Percentiles rank a stretch among this genome's conserved stretches.
Evolutionary conservation across 1,140 invertebrate genomes (phyloP).

Genomic region (Euura saliciscinereae): DNA sequence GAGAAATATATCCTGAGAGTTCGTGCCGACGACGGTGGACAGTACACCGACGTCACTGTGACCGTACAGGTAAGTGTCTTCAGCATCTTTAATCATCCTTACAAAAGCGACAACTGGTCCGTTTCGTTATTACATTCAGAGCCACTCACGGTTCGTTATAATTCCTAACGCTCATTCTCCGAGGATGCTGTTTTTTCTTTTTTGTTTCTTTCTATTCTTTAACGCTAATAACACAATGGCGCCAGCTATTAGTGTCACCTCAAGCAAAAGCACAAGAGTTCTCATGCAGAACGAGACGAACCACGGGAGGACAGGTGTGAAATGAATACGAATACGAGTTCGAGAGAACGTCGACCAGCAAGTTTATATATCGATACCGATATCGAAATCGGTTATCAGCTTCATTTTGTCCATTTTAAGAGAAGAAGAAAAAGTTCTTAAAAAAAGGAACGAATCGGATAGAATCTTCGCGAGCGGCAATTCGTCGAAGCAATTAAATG

Average conservation of each 20-base stretch:
- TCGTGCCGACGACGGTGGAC: constrained; percentile 88
- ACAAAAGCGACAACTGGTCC: not conserved
- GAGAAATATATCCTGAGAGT: constrained; percentile 79
- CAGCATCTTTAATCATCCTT: not conserved
- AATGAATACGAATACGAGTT: constrained; percentile 2
- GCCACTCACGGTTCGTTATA: constrained; percentile 3
- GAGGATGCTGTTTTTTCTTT: too few relatives aligned
- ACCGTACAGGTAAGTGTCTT: constrained; percentile 72
- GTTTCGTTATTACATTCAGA: not conserved
- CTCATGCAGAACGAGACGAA: not conserved
- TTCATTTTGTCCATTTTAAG: too few relatives aligned
- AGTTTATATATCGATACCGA: not conserved
- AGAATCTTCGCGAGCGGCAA: not conserved
- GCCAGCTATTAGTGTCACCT: not conserved
- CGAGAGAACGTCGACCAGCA: too few relatives aligned
- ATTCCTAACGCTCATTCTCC: not conserved
- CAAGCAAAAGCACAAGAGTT: not conserved
- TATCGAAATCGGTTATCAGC: not conserved
- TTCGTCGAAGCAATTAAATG: constrained; percentile 7
- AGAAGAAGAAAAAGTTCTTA: too few relatives aligned
- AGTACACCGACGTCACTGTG: constrained; percentile 77
- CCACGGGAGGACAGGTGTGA: not conserved
- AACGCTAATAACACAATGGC: constrained; percentile 5
- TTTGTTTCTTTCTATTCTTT: not conserved
- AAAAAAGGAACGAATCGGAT: too few relatives aligned